A percentile compares a stretch with the other conserved stretches of the same genome.
phyloP scores from a whole-genome alignment of 2,797 vertebrate species.

The Graptemys geographica region DNA sequence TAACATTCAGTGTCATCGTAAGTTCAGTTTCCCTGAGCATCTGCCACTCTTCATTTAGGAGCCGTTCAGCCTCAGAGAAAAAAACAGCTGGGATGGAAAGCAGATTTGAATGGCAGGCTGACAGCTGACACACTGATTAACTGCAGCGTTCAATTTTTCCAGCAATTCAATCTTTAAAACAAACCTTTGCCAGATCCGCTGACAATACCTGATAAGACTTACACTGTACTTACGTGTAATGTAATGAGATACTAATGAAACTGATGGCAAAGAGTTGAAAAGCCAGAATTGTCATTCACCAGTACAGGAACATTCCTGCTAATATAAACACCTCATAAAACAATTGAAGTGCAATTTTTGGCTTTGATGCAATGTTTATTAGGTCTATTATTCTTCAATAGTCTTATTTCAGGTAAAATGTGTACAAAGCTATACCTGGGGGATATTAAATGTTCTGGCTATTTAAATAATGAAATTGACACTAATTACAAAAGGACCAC shows the following conservation, averaged over 20 bases:
- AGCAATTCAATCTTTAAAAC: neutral
- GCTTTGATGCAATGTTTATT: neutral
- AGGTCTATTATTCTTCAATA: neutral
- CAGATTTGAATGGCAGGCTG: neutral
- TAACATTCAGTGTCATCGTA: neutral
- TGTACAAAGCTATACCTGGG: neutral
- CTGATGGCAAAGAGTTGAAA: neutral
- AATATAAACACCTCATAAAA: neutral
- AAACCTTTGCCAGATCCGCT: neutral
- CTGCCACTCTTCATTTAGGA: neutral
- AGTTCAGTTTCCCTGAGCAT: neutral
- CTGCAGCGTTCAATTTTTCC: neutral
- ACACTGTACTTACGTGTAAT: rapidly evolving
- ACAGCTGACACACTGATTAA: neutral
- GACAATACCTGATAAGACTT: neutral
- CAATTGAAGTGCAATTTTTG: neutral
- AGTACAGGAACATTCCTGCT: neutral
- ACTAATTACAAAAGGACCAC: neutral
- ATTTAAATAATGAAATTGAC: neutral
- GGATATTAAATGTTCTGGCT: neutral
- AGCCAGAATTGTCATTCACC: neutral
- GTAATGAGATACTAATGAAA: neutral
- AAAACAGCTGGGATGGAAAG: neutral
- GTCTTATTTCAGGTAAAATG: neutral
- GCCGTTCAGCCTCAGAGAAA: neutral